These are phyloP conservation scores for Caenorhabditis drosophilae DNA, from an alignment of 2,888 invertebrate species.

Conservation along the genomic window DNA sequence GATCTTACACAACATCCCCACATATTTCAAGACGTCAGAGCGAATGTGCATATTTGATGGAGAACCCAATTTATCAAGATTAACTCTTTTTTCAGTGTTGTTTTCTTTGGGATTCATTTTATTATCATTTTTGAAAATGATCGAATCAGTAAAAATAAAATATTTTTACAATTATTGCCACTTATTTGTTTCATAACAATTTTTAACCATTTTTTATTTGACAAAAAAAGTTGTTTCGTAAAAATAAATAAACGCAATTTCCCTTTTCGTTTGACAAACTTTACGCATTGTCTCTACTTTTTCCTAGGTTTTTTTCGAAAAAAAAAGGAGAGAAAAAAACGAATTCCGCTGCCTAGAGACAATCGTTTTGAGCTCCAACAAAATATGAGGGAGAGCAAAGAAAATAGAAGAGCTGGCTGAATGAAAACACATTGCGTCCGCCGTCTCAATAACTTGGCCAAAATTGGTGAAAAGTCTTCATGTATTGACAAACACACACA, in stretches of 20 bases:
- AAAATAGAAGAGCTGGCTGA: background rate
- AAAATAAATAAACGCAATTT: too few relatives aligned
- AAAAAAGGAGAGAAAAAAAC: background rate
- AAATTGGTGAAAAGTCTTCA: too few relatives aligned
- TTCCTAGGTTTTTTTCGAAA: background rate
- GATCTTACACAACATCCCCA: conserved; percentile 36
- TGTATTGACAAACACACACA: too few relatives aligned
- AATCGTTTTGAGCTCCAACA: too few relatives aligned
- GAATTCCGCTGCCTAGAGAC: too few relatives aligned
- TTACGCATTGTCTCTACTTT: background rate
- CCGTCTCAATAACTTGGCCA: too few relatives aligned
- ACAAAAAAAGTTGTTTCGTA: too few relatives aligned
- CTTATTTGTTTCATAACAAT: background rate
- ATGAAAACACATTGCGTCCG: too few relatives aligned
- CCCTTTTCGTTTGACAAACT: too few relatives aligned
- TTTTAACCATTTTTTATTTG: background rate
- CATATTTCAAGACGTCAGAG: conserved; percentile 37
- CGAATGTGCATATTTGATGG: conserved; percentile 52
- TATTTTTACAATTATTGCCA: background rate
- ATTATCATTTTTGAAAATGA: too few relatives aligned
- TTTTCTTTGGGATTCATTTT: too few relatives aligned
- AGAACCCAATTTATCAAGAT: conserved; percentile 53
- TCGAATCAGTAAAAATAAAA: background rate
- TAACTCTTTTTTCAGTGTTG: conserved; percentile 15
- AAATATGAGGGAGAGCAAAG: background rate